Base-by-base conservation (phyloP, 2,113 vertebrate genomes). In the Gavia stellata region DNA sequence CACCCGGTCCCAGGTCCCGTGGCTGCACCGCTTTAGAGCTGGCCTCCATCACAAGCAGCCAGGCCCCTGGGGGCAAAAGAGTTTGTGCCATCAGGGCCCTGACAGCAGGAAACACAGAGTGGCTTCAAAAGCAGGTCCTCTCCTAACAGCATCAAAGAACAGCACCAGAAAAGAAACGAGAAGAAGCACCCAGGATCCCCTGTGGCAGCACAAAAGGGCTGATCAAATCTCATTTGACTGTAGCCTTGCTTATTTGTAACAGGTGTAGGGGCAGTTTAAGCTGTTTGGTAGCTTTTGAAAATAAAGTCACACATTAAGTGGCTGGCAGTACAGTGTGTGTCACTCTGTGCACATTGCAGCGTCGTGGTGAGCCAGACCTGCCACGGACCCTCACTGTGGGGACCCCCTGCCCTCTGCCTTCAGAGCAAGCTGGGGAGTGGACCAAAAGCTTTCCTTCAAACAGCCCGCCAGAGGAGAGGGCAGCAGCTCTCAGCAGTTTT, bases 1-100 rank as follows among this genome's bases (percentile, higher is more conserved):
- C 34, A 26, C 12, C 7, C 3, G 5, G 5, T 42, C 21, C 38
- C 1, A 0, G 20, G 13, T 70, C 19, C 24, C 1, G 4, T 21
- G 33, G 24, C 45, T 47, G 6, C 9, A 16, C 17, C 1, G 3
- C 13, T 25, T 59, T 18, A 53, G n/a, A 61, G 10, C 42, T 52
- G 26, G 8, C 12, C 34, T 56, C 12, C 38, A 49, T 36, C n/a
- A 50, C 38, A 47, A 20, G 16, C 9, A 67, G 25, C 8, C 58
- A 66, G 14, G 28, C 5, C 7, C 11, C 14, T 7, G 4, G 6
- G 14, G 8, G 6, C 1, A 62, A 56, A 88, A 50, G 14, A 56
- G 8, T 29, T 50, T 13, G 28, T 25, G 17, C 4, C 29, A 29
- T 26, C 20, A 50, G 6, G 14, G 9, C 12, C 29, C 34, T 42